A percentile compares a stretch with the other conserved stretches of the same genome.
These are phyloP conservation scores for Polyergus mexicanus DNA, from an alignment of 1,140 invertebrate genomes.

Conservation along the genomic window DNA sequence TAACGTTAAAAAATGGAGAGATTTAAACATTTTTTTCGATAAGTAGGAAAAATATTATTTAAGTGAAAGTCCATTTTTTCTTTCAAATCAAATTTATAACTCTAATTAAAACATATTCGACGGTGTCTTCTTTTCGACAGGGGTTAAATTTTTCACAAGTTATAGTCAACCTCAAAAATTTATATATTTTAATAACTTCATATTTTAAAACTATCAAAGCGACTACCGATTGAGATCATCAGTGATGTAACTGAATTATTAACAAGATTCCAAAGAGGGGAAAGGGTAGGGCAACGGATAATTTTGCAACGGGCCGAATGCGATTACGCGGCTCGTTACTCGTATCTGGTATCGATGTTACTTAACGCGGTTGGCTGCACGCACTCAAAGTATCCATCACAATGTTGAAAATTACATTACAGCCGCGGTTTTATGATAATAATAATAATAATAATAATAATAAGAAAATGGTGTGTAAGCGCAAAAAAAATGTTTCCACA, in stretches of 20 bases:
- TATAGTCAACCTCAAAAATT: background rate
- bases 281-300: background rate
- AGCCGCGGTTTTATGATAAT: constrained; percentile 16
- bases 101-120: background rate
- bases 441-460: constrained; percentile 25
- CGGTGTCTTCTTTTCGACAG: background rate
- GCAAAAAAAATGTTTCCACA: constrained; percentile 10
- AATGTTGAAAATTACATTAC: constrained; percentile 32
- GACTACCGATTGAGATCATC: background rate
- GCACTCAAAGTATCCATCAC: constrained; percentile 32
- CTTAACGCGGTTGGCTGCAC: constrained; percentile 29
- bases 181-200: background rate
- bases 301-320: constrained; percentile 38
- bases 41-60: background rate
- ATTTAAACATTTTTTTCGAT: background rate
- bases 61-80: background rate
- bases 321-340: constrained; percentile 49
- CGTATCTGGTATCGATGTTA: constrained; percentile 50
- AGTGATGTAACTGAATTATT: constrained; percentile 18
- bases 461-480: background rate
- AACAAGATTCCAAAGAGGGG: background rate
- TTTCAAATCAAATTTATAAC: background rate
- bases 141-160: background rate
- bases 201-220: background rate
- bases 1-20: background rate